Conservation (phyloP, 1,140 invertebrate genomes). For the Ceratosolen fusciceps region DNA sequence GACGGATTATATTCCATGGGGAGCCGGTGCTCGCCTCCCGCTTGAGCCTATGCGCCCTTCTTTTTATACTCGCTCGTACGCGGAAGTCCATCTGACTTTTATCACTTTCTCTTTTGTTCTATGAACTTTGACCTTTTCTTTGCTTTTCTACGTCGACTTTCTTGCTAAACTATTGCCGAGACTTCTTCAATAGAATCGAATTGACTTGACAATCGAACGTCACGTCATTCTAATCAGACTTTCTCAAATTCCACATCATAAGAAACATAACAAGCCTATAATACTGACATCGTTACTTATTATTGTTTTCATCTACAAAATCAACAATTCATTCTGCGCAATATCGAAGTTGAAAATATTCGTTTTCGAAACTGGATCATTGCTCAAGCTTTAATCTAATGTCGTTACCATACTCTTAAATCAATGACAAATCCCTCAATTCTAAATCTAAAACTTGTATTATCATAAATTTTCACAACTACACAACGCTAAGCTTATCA, state of each 20-base stretch:
- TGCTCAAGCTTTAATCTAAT: not conserved
- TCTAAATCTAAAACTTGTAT: not conserved
- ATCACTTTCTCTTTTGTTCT: not conserved
- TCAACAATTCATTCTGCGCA: not conserved
- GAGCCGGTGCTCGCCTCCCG: no score
- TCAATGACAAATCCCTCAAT: no score
- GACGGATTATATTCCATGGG: constrained; percentile 24
- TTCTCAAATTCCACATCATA: not conserved
- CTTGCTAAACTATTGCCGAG: no score
- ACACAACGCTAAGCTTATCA: not conserved
- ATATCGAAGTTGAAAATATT: not conserved
- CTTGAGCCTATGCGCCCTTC: no score
- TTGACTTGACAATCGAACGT: not conserved
- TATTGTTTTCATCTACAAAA: not conserved
- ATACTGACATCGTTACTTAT: not conserved
- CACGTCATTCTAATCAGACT: not conserved
- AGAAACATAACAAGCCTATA: not conserved
- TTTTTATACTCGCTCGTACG: not conserved
- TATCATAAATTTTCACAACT: no score
- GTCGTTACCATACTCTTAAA: not conserved
- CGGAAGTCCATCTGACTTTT: not conserved
- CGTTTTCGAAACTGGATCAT: not conserved
- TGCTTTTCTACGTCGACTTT: no score
- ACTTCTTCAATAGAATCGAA: not conserved
- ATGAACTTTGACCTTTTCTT: no score